Evolutionary conservation across 2,888 invertebrate genomes (phyloP).

Genomic region (Carcina quercana): DNA sequence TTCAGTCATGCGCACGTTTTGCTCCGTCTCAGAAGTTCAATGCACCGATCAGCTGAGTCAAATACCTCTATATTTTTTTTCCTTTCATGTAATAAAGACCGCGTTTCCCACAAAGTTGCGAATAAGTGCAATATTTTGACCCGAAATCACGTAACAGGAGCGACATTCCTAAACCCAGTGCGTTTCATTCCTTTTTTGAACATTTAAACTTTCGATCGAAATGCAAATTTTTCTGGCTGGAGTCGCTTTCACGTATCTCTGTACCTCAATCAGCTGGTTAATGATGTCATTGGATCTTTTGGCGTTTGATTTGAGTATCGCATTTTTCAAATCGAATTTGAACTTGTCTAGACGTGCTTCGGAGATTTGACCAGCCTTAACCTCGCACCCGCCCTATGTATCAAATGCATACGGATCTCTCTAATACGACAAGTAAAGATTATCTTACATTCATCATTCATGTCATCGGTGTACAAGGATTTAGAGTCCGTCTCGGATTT

Average conservation of each 20-base stretch:
- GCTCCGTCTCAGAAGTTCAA: conserved; percentile 55
- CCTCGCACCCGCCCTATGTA: conserved; percentile 34
- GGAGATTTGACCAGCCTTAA: conserved; percentile 36
- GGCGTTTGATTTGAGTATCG: conserved; percentile 16
- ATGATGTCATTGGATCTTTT: conserved; percentile 44
- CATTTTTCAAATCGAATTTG: conserved; percentile 21
- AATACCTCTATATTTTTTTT: conserved; percentile 33
- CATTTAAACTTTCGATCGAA: conserved; percentile 9
- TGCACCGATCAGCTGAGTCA: conserved; percentile 64
- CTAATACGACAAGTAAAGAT: conserved; percentile 55
- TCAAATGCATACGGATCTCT: conserved; percentile 37
- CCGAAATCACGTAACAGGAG: conserved; percentile 30
- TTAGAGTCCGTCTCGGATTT: conserved; percentile 40
- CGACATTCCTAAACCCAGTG: conserved; percentile 20
- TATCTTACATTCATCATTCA: conserved; percentile 57
- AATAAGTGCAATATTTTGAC: conserved; percentile 39
- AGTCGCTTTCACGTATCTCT: conserved; percentile 17
- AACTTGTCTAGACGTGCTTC: conserved; percentile 44
- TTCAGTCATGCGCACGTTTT: conserved; percentile 22
- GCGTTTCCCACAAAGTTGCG: conserved; percentile 47
- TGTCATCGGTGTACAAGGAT: conserved; percentile 45
- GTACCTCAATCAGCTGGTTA: conserved; percentile 34
- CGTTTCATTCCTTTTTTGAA: conserved; percentile 13
- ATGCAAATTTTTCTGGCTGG: conserved; percentile 1
- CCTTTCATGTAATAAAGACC: conserved; percentile 24